Base-by-base conservation (phyloP, 2,113 vertebrate genomes). In the Hypanus sabinus region DNA sequence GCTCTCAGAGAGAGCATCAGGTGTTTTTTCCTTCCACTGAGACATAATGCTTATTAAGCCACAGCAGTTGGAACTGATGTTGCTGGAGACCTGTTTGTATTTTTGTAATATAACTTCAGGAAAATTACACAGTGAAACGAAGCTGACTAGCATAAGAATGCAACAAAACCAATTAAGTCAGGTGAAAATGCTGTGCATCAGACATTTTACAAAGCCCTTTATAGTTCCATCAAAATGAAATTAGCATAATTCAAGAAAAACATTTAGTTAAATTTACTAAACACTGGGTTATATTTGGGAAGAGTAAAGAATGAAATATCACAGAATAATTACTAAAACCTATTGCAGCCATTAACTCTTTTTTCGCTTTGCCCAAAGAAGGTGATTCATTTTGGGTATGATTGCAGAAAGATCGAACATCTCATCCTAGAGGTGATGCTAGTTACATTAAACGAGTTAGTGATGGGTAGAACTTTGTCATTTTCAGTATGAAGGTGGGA, bases 1-100 rank as follows among this genome's bases (percentile, higher is more conserved):
- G 38, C 70, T 93, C 16, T 93, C 55, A 73, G 20, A 93, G 68
- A 55, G 68, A 93, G 70, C 91, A 71, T 18, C 91, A 93, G 70
- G 68, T 93, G 91, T 73, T 75, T 73, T 38, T 93, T 55, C 6
- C 27, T 36, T 60, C 91, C 68, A 73, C 24, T 30, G 65, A 36
- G 73, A 75, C 68, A 73, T 36, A 55, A 70, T 36, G 70, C 46
- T 70, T 93, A 70, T 73, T 93, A 46, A 55, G 9, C 38, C 3
- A 65, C 14, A 65, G n/a, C 70, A 71, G 3, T 30, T 73, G 91
- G 36, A 75, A 36, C 11, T 93, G 22, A 73, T 93, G 91, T 36
- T 93, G 33, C 68, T 93, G 70, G 73, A 55, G 27, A 46, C 18
- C 24, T 24, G 36, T 38, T 71, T 18, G 30, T 68, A 33, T 93